Evolutionary conservation across 2,113 vertebrate species (phyloP).

Genomic region (Catharus fuscescens): DNA sequence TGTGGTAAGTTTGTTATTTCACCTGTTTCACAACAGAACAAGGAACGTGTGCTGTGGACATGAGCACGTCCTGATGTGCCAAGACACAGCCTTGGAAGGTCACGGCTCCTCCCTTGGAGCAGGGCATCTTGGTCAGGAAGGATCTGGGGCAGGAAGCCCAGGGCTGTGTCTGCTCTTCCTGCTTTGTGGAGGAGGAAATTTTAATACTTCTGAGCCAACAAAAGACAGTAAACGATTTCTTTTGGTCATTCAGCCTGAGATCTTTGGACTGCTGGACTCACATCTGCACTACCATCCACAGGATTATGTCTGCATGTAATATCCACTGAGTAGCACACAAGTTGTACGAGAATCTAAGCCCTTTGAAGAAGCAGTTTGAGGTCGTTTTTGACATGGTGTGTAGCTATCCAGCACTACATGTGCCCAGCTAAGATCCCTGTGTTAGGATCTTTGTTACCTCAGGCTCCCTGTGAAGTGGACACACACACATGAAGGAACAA

Average conservation of each 20-base stretch:
- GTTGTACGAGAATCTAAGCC: not conserved
- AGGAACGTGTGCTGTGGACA: not conserved
- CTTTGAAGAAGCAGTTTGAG: not conserved
- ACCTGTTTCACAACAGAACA: not conserved
- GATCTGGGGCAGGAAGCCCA: constrained; percentile 46
- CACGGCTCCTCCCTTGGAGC: not conserved
- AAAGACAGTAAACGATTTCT: constrained; percentile 16
- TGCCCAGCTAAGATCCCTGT: not conserved
- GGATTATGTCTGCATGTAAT: not conserved
- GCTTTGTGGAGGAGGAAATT: constrained; percentile 20
- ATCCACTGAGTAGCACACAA: not conserved
- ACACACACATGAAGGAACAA: not conserved
- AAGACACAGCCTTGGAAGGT: constrained; percentile 17
- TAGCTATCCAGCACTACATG: not conserved
- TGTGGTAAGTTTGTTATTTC: not conserved
- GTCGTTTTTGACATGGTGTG: not conserved
- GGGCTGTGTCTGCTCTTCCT: constrained; percentile 48
- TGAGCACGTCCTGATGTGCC: not conserved
- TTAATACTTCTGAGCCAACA: constrained; percentile 31
- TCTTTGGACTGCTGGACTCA: not conserved
- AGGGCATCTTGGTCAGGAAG: constrained; percentile 54
- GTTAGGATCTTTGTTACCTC: not conserved
- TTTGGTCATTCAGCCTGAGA: not conserved
- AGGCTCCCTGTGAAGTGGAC: not conserved
- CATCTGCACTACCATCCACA: rapidly evolving